phyloP scores from a whole-genome alignment of 2,797 vertebrate species.

The Tauraco hartlaubi region DNA sequence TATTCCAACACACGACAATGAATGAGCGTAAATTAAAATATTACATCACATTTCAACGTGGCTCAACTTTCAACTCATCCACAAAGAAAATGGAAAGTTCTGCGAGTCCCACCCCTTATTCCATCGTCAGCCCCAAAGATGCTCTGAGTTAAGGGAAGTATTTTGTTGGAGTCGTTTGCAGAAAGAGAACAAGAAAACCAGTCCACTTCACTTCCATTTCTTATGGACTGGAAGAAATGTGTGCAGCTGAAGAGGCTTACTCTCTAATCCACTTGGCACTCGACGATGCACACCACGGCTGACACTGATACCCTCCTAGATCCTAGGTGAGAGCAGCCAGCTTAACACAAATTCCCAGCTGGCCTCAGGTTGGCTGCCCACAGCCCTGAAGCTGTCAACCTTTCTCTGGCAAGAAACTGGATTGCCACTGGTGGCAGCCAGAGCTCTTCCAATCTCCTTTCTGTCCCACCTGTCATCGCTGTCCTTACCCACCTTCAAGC shows the following conservation, averaged over 20 bases:
- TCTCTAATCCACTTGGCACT: not conserved
- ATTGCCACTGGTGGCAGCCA: not conserved
- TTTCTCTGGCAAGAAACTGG: not conserved
- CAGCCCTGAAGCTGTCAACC: not conserved
- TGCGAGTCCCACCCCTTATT: rapidly evolving
- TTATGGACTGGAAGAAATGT: not conserved
- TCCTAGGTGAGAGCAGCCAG: not conserved
- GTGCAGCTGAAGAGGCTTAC: not conserved
- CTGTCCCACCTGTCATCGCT: not conserved
- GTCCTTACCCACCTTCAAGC: not conserved
- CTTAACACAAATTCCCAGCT: not conserved
- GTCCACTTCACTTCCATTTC: not conserved
- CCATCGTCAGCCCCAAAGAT: not conserved
- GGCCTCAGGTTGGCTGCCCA: not conserved
- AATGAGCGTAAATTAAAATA: not conserved
- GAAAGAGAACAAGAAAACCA: not conserved
- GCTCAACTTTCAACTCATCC: rapidly evolving
- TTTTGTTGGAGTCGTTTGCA: not conserved
- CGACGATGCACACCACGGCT: not conserved
- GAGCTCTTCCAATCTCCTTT: not conserved
- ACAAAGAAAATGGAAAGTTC: not conserved
- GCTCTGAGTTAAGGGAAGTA: rapidly evolving
- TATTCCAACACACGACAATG: rapidly evolving
- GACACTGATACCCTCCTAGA: not conserved
- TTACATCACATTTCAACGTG: not conserved